These are phyloP conservation scores for Arge pagana DNA, from an alignment of 2,888 invertebrate genomes.

Conservation along the genomic window DNA sequence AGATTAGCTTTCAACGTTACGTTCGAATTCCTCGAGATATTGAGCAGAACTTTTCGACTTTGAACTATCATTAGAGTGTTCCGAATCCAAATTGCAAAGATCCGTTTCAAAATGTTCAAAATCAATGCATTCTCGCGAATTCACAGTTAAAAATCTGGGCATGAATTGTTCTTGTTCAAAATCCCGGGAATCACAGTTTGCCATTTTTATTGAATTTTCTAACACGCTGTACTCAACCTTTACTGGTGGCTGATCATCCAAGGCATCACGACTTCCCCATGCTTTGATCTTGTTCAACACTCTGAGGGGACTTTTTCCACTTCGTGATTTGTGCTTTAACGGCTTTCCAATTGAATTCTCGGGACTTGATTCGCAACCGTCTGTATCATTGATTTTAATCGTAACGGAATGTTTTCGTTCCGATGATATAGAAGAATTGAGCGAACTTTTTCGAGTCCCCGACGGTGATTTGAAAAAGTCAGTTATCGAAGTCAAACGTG, in stretches of 20 bases:
- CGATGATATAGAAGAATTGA: slow-evolving; percentile 42
- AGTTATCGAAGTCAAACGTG: slow-evolving; percentile 48
- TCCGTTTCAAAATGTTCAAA: slow-evolving; percentile 53
- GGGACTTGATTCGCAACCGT: slow-evolving; percentile 51
- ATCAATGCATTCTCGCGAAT: slow-evolving; percentile 55
- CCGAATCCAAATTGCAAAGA: slow-evolving; percentile 47
- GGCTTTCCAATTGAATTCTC: slow-evolving; percentile 47
- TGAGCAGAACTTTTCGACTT: slow-evolving; percentile 45
- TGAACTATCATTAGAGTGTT: slow-evolving; percentile 48
- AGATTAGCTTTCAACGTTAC: slow-evolving; percentile 33
- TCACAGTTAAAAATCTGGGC: slow-evolving; percentile 49
- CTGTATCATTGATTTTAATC: slow-evolving; percentile 46
- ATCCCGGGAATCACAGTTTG: slow-evolving; percentile 38
- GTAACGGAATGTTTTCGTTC: slow-evolving; percentile 49
- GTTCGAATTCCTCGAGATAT: slow-evolving; percentile 39
- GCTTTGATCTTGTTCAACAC: slow-evolving; percentile 49
- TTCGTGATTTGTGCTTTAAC: slow-evolving; percentile 46
- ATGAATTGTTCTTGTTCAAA: slow-evolving; percentile 29
- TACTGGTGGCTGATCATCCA: slow-evolving; percentile 40
- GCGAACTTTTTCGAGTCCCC: slow-evolving; percentile 52
- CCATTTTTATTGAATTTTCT: slow-evolving; percentile 43
- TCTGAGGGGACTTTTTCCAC: slow-evolving; percentile 52
- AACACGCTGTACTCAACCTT: slow-evolving; percentile 49
- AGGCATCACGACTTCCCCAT: slow-evolving; percentile 52
- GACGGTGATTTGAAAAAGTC: slow-evolving; percentile 55